A percentile compares a stretch with the other conserved stretches of the same genome.
These are phyloP conservation scores for Conistra vaccinii DNA, from an alignment of 2,888 invertebrate species.

Conservation along the genomic window DNA sequence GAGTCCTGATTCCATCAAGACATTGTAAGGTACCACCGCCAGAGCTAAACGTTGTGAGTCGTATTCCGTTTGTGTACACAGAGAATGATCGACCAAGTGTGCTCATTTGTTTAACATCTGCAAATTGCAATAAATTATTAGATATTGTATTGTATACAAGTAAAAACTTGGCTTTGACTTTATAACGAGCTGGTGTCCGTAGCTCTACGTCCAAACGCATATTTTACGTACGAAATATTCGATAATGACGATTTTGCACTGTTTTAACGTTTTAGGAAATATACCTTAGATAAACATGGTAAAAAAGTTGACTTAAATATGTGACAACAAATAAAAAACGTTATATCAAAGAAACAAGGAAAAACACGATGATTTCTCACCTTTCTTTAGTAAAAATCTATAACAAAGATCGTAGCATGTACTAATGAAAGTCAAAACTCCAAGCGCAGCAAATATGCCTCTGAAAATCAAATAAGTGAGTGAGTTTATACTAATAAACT, in stretches of 20 bases:
- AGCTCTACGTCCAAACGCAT: no score
- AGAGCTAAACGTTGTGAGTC: slow-evolving; percentile 73
- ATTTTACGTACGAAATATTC: no score
- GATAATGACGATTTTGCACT: no score
- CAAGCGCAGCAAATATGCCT: slow-evolving; percentile 12
- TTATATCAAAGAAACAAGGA: not conserved
- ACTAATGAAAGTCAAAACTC: slow-evolving; percentile 54
- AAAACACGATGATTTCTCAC: not conserved
- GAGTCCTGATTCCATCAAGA: slow-evolving; percentile 81
- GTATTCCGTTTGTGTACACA: slow-evolving; percentile 77
- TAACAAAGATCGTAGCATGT: slow-evolving; percentile 74
- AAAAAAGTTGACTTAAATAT: not conserved
- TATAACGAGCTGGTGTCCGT: no score
- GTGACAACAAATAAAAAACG: not conserved
- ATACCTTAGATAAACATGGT: not conserved
- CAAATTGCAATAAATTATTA: slow-evolving; percentile 1
- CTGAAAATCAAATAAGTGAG: slow-evolving; percentile 1
- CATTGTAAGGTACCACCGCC: slow-evolving; percentile 76
- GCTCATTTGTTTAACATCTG: slow-evolving; percentile 41
- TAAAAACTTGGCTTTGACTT: no score
- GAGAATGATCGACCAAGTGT: slow-evolving; percentile 68
- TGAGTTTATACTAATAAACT: no score
- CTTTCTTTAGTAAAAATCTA: slow-evolving; percentile 44
- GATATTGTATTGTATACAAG: not conserved
- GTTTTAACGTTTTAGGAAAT: not conserved